Percentiles rank a stretch among this genome's conserved stretches.
Evolutionary conservation across 2,888 invertebrate species (phyloP).

Genomic region (Cheiracanthium punctorium): DNA sequence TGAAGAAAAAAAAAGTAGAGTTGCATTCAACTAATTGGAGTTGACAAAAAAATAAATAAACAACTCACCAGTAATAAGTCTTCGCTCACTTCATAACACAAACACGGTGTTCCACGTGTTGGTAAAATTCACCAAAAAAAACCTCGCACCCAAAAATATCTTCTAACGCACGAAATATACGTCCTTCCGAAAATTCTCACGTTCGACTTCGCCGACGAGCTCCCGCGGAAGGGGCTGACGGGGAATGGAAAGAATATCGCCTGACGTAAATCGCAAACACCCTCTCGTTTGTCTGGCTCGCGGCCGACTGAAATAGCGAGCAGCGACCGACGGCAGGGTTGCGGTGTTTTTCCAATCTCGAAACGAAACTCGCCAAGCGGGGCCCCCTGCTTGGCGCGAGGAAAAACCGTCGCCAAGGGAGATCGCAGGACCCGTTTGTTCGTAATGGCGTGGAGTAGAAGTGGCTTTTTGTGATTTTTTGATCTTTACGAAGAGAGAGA

Average conservation of each 20-base stretch:
- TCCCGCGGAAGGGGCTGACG: conserved; percentile 11
- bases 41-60: background rate
- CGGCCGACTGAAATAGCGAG: conserved; percentile 42
- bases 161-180: background rate
- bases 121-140: background rate
- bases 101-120: conserved; percentile 5
- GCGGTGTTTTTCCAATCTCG: background rate
- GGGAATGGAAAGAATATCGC: background rate
- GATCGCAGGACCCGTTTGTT: conserved; percentile 8
- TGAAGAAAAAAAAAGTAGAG: too few relatives aligned
- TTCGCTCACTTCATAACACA: background rate
- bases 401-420: conserved; percentile 1
- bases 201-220: background rate
- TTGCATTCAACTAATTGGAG: too few relatives aligned
- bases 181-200: conserved; percentile 8
- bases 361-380: conserved; percentile 26
- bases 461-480: background rate
- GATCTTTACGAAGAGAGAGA: background rate
- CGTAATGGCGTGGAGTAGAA: background rate
- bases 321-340: conserved; percentile 39
- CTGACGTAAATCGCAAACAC: background rate
- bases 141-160: background rate
- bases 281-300: conserved; percentile 28
- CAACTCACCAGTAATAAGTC: background rate
- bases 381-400: background rate